Conservation (phyloP, 2,797 vertebrate species). For the Danio choprae region DNA sequence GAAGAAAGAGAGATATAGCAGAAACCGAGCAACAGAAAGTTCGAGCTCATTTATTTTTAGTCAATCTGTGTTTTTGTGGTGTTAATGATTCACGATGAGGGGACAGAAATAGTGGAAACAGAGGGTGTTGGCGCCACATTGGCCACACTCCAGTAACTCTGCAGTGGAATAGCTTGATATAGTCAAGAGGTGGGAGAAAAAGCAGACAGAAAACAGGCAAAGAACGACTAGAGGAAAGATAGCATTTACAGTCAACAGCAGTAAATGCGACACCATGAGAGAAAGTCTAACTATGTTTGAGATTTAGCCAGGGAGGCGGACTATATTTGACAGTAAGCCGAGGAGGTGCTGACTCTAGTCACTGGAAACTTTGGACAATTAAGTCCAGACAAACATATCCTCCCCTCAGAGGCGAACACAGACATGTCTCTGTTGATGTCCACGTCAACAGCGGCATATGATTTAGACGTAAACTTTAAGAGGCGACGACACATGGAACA, state of each 20-base stretch:
- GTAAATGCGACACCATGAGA: neutral
- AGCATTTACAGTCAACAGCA: slow-evolving; percentile 6
- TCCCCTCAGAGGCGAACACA: slow-evolving; percentile 29
- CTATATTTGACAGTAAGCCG: slow-evolving; percentile 34
- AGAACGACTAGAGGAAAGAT: neutral
- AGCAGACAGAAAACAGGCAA: slow-evolving; percentile 12
- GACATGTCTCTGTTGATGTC: neutral
- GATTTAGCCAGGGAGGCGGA: neutral
- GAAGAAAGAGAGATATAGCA: slow-evolving; percentile 10
- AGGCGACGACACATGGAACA: neutral
- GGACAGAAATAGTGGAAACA: slow-evolving; percentile 46
- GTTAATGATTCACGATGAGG: slow-evolving; percentile 65
- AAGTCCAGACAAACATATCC: slow-evolving; percentile 44
- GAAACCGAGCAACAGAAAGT: slow-evolving; percentile 33
- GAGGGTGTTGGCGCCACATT: slow-evolving; percentile 46
- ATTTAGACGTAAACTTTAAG: slow-evolving; percentile 22
- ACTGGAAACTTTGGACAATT: slow-evolving; percentile 54
- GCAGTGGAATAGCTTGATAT: slow-evolving; percentile 46
- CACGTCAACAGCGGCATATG: slow-evolving; percentile 22
- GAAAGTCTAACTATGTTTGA: slow-evolving; percentile 7
- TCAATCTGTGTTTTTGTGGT: slow-evolving; percentile 48
- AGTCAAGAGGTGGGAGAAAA: slow-evolving; percentile 7
- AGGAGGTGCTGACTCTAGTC: slow-evolving; percentile 47
- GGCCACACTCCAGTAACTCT: slow-evolving; percentile 60
- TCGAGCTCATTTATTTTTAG: slow-evolving; percentile 61